A percentile compares a stretch with the other conserved stretches of the same genome.
These are phyloP conservation scores for Notarius quadriscutis DNA, from an alignment of 2,113 vertebrate genomes.

Conservation along the genomic window DNA sequence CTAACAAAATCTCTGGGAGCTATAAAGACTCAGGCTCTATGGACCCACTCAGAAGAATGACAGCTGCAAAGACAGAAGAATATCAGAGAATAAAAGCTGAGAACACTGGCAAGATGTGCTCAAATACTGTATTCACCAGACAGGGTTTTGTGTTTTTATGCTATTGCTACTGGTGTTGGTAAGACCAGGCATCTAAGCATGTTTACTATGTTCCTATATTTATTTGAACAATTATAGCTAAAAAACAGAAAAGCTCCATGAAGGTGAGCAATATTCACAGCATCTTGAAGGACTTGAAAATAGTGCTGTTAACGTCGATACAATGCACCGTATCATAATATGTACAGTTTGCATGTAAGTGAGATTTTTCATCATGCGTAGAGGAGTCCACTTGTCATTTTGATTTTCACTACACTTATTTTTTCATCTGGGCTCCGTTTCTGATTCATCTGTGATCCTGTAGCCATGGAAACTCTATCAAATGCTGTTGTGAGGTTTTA, in stretches of 20 bases:
- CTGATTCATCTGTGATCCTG: conserved; percentile 14
- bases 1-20: background rate
- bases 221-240: background rate
- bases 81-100: conserved; percentile 15
- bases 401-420: conserved; percentile 12
- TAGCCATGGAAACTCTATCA: conserved; percentile 45
- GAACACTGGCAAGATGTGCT: conserved; percentile 17
- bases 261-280: background rate
- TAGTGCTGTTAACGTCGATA: background rate
- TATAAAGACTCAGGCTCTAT: conserved; percentile 16
- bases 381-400: background rate
- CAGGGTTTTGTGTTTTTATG: background rate
- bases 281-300: background rate
- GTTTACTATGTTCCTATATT: conserved; percentile 1
- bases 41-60: conserved; percentile 18
- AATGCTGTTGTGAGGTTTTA: conserved; percentile 30
- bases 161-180: conserved; percentile 1
- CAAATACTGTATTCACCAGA: background rate
- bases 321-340: background rate
- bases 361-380: background rate
- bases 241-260: background rate
- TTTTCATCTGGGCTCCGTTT: conserved; percentile 23
- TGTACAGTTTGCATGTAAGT: background rate
- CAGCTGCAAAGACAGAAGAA: conserved; percentile 6
- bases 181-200: background rate